A percentile compares a stretch with the other conserved stretches of the same genome.
Conservation (phyloP, 2,113 vertebrate genomes). For the Anhinga rufa region DNA sequence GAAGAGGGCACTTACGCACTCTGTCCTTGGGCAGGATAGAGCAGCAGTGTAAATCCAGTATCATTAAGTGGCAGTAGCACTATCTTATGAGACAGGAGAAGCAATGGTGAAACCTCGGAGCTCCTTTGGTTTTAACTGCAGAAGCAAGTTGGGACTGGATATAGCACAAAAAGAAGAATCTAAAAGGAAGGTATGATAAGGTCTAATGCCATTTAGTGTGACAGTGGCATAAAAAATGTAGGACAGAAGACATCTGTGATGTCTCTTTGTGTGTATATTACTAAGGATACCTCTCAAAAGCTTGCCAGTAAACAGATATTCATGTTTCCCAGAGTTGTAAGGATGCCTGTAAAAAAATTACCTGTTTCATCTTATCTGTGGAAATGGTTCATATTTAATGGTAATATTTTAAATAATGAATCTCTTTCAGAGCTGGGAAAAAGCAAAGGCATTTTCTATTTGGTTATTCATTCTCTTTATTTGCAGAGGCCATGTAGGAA, state of each 20-base stretch:
- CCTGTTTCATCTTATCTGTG: not conserved
- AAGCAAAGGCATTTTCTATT: constrained; percentile 14
- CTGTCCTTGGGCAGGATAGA: not conserved
- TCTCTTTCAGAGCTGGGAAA: not conserved
- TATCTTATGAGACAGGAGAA: not conserved
- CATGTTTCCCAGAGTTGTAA: not conserved
- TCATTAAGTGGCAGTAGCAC: not conserved
- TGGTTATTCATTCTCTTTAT: constrained; percentile 29
- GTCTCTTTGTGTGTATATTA: not conserved
- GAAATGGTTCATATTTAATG: constrained; percentile 41
- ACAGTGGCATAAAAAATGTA: constrained; percentile 12
- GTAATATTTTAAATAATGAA: constrained; percentile 43
- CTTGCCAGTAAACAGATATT: not conserved
- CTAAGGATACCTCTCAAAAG: not conserved
- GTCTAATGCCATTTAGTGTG: not conserved
- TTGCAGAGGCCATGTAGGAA: not conserved
- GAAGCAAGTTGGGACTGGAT: not conserved
- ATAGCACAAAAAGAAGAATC: not conserved
- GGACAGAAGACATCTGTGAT: constrained; percentile 6
- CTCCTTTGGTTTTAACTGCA: not conserved
- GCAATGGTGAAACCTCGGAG: not conserved
- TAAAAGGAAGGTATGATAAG: not conserved
- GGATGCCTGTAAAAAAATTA: constrained; percentile 1
- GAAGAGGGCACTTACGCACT: not conserved
- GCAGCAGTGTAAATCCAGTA: not conserved